Evolutionary conservation across 2,113 vertebrate genomes (phyloP).

Genomic region (Lota lota): DNA sequence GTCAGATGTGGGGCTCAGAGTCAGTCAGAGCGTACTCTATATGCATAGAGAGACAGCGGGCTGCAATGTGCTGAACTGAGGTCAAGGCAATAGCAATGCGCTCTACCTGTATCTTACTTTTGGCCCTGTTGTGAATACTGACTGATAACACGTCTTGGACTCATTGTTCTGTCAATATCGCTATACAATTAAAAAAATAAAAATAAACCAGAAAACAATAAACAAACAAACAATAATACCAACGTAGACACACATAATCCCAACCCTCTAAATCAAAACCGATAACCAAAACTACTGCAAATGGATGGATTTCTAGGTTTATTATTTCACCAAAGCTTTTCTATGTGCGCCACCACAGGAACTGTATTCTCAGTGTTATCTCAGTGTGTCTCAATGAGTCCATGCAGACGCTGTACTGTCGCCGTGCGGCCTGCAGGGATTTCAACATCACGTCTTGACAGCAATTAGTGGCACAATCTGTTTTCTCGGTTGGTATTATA

Average conservation of each 20-base stretch:
- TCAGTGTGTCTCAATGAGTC: conserved; percentile 57
- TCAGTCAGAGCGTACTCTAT: conserved; percentile 36
- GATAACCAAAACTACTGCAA: conserved; percentile 58
- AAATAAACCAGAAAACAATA: conserved; percentile 20
- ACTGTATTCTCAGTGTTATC: conserved; percentile 48
- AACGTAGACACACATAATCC: no score
- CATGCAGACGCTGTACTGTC: conserved; percentile 62
- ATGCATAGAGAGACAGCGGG: conserved; percentile 43
- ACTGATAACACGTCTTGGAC: conserved; percentile 13
- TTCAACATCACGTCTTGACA: conserved; percentile 73
- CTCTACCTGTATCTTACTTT: conserved; percentile 23
- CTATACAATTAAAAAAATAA: conserved; percentile 15
- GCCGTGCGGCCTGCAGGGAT: conserved; percentile 66
- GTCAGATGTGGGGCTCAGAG: conserved; percentile 42
- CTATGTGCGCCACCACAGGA: conserved; percentile 31
- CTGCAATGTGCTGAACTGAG: conserved; percentile 42
- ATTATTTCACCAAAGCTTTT: conserved; percentile 33
- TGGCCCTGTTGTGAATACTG: conserved; percentile 10
- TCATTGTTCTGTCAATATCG: conserved; percentile 10
- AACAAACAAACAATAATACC: conserved; percentile 13
- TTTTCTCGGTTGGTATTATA: conserved; percentile 66
- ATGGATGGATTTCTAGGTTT: conserved; percentile 45
- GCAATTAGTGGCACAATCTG: conserved; percentile 77
- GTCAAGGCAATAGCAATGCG: conserved; percentile 60
- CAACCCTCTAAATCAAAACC: conserved; percentile 36